Conservation (phyloP, 2,797 vertebrate genomes). For the Scomberomorus guttatus region DNA sequence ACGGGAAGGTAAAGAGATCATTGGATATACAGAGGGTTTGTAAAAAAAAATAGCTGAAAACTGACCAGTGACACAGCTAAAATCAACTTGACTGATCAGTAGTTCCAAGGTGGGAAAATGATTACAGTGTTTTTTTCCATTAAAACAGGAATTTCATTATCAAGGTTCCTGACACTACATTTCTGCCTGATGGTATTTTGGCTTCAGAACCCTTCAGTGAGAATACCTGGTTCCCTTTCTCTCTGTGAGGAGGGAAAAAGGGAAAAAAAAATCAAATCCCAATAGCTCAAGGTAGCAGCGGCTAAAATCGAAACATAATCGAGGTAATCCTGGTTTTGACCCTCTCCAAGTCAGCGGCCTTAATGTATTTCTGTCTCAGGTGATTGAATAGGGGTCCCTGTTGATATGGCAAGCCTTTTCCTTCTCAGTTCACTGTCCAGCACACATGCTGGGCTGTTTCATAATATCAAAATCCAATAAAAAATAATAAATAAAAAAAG, state of each 20-base stretch:
- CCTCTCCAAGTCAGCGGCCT: conserved; percentile 55
- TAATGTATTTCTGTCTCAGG: conserved; percentile 75
- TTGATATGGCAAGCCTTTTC: conserved; percentile 44
- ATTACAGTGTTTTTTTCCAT: conserved; percentile 13
- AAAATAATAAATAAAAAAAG: conserved; percentile 10
- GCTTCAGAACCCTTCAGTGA: conserved; percentile 4
- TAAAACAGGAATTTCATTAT: conserved; percentile 35
- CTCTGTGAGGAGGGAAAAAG: conserved; percentile 8
- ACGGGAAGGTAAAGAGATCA: too few species aligned
- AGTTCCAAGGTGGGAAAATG: neutral
- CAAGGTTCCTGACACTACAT: conserved; percentile 31
- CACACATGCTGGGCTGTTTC: conserved; percentile 19
- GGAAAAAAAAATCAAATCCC: conserved; percentile 43
- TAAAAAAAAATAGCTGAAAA: neutral
- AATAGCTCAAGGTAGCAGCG: conserved; percentile 53
- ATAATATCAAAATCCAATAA: conserved; percentile 45
- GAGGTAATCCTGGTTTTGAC: conserved; percentile 69
- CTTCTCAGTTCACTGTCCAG: conserved; percentile 8
- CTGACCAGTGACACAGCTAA: too few species aligned
- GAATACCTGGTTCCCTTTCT: conserved; percentile 12
- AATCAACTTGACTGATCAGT: neutral
- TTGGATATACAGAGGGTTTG: neutral
- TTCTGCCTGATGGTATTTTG: conserved; percentile 14
- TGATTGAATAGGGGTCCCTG: conserved; percentile 64
- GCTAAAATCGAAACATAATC: conserved; percentile 70